Conservation (phyloP, 2,113 vertebrate genomes). For the human (Homo sapiens) region DNA sequence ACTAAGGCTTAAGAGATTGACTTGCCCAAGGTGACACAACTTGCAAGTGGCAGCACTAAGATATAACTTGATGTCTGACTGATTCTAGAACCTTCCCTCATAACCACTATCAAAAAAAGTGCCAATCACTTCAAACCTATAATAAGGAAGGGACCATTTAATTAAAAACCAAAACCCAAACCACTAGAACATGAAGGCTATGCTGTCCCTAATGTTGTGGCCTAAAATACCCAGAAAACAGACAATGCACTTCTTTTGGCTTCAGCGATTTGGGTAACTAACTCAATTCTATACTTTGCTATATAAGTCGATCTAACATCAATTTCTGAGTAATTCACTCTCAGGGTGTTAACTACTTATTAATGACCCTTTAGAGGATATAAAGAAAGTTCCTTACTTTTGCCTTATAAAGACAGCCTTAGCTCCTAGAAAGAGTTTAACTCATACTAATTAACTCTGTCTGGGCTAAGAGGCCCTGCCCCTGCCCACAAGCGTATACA, state of each 20-base stretch:
- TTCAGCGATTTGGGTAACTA: neutral
- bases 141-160: neutral
- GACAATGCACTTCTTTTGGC: neutral
- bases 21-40: neutral
- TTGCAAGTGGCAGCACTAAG: neutral
- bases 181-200: neutral
- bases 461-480: neutral
- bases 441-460: neutral
- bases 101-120: neutral
- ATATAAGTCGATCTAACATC: neutral
- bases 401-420: conserved; percentile 33
- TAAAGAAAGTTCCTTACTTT: neutral
- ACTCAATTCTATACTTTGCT: neutral
- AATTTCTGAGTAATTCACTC: neutral
- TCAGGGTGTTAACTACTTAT: neutral
- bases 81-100: conserved; percentile 28
- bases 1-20: conserved; percentile 29
- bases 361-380: neutral
- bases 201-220: neutral
- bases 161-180: conserved; percentile 23
- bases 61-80: neutral
- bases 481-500: neutral
- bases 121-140: neutral
- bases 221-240: neutral
- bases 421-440: neutral